A percentile compares a stretch with the other conserved stretches of the same genome.
Conservation (phyloP, 2,888 invertebrate species). For the Eurytoma adleriae region DNA sequence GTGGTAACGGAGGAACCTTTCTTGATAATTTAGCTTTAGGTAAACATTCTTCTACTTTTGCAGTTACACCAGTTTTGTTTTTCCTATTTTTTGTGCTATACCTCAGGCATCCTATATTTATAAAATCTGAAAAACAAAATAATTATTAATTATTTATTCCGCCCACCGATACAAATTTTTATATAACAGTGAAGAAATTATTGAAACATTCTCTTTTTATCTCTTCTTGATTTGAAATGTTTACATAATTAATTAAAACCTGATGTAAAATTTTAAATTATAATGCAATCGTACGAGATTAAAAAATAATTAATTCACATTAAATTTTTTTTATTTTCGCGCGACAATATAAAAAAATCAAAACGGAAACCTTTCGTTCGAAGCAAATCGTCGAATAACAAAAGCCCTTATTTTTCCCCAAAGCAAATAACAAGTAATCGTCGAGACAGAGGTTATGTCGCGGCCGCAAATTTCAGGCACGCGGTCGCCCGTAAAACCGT, state of each 20-base stretch:
- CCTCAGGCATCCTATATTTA: conserved; percentile 61
- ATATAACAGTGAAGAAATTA: not conserved
- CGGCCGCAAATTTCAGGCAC: not conserved
- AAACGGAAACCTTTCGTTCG: not conserved
- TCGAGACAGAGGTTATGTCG: not conserved
- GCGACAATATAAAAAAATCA: not conserved
- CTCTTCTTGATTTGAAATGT: not conserved
- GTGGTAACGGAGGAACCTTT: conserved; percentile 49
- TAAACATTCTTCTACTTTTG: conserved; percentile 53
- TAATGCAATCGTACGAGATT: not conserved
- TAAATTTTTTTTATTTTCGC: not conserved
- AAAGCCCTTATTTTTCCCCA: too few species aligned
- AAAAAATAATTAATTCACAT: not conserved
- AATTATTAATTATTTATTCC: not conserved
- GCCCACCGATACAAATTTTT: not conserved
- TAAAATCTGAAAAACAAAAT: conserved; percentile 48
- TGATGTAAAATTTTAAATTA: not conserved
- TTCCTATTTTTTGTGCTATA: conserved; percentile 59
- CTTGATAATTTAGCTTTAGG: conserved; percentile 37
- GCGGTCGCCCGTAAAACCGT: not conserved
- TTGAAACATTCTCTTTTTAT: not conserved
- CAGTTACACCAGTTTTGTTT: conserved; percentile 42
- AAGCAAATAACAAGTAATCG: not conserved
- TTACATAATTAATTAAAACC: not conserved
- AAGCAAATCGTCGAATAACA: too few species aligned